Conservation (phyloP, 2,888 invertebrate genomes). For the Chaitophorus viminalis region DNA sequence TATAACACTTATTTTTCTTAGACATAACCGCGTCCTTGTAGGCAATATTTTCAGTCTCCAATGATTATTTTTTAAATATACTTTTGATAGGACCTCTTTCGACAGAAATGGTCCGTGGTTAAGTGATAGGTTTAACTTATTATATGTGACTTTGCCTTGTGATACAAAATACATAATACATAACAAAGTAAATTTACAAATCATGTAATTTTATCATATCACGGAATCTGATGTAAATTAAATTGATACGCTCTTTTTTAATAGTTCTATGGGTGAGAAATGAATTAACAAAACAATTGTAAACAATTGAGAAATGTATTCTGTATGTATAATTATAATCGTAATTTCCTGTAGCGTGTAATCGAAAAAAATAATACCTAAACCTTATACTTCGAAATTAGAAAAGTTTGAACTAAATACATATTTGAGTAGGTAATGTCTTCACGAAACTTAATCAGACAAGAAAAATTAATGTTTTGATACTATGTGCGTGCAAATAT, state of each 20-base stretch:
- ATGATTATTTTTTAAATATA: too few relatives aligned
- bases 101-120: too few relatives aligned
- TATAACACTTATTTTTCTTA: too few relatives aligned
- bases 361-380: background rate
- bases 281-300: background rate
- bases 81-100: too few relatives aligned
- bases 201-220: background rate
- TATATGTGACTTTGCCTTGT: too few relatives aligned
- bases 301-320: background rate
- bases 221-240: background rate
- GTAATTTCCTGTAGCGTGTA: background rate
- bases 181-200: background rate
- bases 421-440: background rate
- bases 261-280: background rate
- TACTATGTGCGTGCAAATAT: background rate
- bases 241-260: background rate
- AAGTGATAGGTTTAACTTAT: too few relatives aligned
- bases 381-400: too few relatives aligned
- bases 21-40: too few relatives aligned
- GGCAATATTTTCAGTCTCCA: too few relatives aligned
- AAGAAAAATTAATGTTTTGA: background rate
- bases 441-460: background rate
- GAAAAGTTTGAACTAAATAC: background rate
- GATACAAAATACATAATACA: too few relatives aligned
- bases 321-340: background rate